A percentile compares a stretch with the other conserved stretches of the same genome.
Evolutionary conservation across 2,113 vertebrate species (phyloP).

Genomic region (Gymnobelideus leadbeateri): DNA sequence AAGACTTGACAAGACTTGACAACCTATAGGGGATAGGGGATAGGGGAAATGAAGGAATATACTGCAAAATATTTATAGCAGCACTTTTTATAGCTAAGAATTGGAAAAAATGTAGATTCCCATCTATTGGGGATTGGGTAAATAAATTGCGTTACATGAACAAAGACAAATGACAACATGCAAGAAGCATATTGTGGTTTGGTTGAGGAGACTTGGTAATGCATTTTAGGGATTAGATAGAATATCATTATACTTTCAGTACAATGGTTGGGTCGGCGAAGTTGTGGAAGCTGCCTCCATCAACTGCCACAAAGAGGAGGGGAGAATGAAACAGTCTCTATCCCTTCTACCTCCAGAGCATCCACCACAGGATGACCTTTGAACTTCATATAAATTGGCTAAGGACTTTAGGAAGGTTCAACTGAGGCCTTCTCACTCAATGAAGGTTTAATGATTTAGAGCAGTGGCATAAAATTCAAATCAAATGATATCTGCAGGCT

Average conservation of each 20-base stretch:
- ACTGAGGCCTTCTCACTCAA: background rate
- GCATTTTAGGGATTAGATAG: no score
- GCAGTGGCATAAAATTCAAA: background rate
- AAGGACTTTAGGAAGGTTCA: background rate
- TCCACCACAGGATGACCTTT: background rate
- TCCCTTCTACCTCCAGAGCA: background rate
- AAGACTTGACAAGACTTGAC: no score
- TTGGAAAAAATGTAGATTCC: background rate
- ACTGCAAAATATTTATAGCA: background rate
- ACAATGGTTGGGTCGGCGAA: background rate
- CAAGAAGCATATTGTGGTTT: no score
- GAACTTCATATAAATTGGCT: background rate
- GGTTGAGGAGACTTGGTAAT: no score
- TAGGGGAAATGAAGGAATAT: background rate
- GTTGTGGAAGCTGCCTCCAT: background rate
- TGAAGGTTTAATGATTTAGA: background rate
- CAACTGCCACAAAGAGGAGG: background rate
- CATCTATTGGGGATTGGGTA: background rate
- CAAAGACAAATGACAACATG: no score
- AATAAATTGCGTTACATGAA: background rate
- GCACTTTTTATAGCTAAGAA: background rate
- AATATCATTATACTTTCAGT: no score
- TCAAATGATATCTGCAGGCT: background rate
- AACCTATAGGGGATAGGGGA: no score
- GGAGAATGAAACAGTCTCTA: background rate